Conservation (phyloP, 2,888 invertebrate genomes). For the Miltochrista miniata region DNA sequence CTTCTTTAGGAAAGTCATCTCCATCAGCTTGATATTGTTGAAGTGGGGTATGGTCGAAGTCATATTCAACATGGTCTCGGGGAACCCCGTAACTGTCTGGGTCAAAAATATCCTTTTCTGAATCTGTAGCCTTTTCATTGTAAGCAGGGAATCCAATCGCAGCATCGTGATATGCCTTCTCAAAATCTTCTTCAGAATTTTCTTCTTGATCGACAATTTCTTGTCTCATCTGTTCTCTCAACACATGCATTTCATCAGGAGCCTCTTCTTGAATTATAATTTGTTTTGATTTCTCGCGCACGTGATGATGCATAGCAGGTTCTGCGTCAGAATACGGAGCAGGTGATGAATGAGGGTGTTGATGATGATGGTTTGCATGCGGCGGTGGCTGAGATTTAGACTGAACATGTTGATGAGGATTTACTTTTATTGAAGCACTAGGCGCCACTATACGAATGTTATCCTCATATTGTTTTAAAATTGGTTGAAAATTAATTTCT, state of each 20-base stretch:
- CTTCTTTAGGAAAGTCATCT: conserved; percentile 62
- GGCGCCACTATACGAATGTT: conserved; percentile 54
- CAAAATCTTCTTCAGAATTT: conserved; percentile 75
- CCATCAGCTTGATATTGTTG: conserved; percentile 65
- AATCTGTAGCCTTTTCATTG: conserved; percentile 47
- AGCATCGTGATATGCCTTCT: conserved; percentile 71
- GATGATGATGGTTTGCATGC: conserved; percentile 14
- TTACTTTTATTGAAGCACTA: conserved; percentile 56
- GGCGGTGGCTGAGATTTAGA: conserved; percentile 28
- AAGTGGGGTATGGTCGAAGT: conserved; percentile 60
- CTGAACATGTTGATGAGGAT: conserved; percentile 57
- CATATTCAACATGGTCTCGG: conserved; percentile 51
- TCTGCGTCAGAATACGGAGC: conserved; percentile 20
- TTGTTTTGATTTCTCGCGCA: conserved; percentile 65
- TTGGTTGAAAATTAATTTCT: conserved; percentile 45
- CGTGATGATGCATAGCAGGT: conserved; percentile 36
- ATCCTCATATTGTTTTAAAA: conserved; percentile 59
- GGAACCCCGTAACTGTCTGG: conserved; percentile 61
- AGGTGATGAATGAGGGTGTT: conserved; percentile 19
- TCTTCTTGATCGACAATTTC: conserved; percentile 62
- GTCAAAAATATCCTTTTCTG: conserved; percentile 66
- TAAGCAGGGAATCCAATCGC: conserved; percentile 74
- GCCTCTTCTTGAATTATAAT: conserved; percentile 65
- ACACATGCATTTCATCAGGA: conserved; percentile 57
- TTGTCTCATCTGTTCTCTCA: conserved; percentile 57